A percentile compares a stretch with the other conserved stretches of the same genome.
phyloP scores from a whole-genome alignment of 2,797 vertebrate species.

The Rhadinocentrus ornatus region DNA sequence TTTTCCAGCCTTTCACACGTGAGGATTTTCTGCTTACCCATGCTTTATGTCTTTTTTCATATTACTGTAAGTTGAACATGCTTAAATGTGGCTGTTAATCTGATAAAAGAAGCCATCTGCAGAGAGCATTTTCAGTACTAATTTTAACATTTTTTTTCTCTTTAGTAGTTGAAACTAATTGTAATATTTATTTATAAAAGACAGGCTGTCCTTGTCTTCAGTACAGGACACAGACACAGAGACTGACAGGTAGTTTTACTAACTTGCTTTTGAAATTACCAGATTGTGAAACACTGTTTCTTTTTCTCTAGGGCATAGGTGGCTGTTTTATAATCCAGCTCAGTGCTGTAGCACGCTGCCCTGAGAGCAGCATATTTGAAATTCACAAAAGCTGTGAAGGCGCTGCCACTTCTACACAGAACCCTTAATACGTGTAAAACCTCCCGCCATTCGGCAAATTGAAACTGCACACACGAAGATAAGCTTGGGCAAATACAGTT shows the following conservation, averaged over 20 bases:
- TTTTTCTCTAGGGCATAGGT: slow-evolving; percentile 37
- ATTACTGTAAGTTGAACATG: not conserved
- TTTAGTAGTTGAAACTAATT: not conserved
- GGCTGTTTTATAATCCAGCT: slow-evolving; percentile 58
- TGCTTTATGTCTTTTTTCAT: not conserved
- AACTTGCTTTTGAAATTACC: slow-evolving; percentile 39
- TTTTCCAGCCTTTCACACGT: not conserved
- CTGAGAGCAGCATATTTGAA: slow-evolving; percentile 63
- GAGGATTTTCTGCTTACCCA: not conserved
- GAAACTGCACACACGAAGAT: slow-evolving; percentile 41
- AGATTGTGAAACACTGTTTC: slow-evolving; percentile 66
- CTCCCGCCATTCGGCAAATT: slow-evolving; percentile 51
- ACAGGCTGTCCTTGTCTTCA: not conserved
- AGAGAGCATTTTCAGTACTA: not conserved
- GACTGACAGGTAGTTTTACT: slow-evolving; percentile 31
- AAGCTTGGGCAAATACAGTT: slow-evolving; percentile 66
- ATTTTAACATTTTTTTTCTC: not conserved
- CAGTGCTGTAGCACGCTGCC: slow-evolving; percentile 43
- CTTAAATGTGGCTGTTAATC: not conserved
- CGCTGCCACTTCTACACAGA: slow-evolving; percentile 53
- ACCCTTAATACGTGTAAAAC: slow-evolving; percentile 55
- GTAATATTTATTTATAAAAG: not conserved
- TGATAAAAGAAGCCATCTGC: not conserved
- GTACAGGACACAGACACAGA: not conserved
- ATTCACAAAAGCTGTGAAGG: slow-evolving; percentile 40